Evolutionary conservation across 2,888 invertebrate species (phyloP).

Genomic region (Drosophila hamatofila): DNA sequence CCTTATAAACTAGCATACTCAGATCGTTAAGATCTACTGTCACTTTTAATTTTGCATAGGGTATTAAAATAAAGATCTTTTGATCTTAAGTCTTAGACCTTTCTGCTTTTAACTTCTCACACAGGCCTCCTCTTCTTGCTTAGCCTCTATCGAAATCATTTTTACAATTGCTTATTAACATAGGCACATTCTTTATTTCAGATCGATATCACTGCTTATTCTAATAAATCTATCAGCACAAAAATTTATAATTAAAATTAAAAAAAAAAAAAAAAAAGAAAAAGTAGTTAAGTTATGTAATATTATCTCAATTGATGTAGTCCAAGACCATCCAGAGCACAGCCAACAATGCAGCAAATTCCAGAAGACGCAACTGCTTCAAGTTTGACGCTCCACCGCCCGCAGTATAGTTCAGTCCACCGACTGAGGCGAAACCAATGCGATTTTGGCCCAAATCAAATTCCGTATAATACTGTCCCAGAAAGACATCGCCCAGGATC

Average conservation of each 20-base stretch:
- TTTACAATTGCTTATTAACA: neutral
- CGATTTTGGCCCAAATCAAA: conserved; percentile 94
- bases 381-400: conserved; percentile 10
- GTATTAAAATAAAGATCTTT: neutral
- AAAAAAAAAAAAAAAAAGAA: conserved; percentile 6
- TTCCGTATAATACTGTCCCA: conserved; percentile 96
- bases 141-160: neutral
- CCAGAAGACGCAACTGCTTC: conserved; percentile 8
- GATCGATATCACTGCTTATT: conserved; percentile 6
- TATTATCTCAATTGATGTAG: neutral
- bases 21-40: neutral
- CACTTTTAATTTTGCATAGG: neutral
- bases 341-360: conserved; percentile 2
- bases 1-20: neutral
- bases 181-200: conserved; percentile 16
- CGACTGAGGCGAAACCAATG: conserved; percentile 92
- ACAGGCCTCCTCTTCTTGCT: neutral
- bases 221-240: conserved; percentile 25
- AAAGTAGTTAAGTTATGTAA: neutral
- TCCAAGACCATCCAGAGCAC: conserved; percentile 4
- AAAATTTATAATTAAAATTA: conserved; percentile 1
- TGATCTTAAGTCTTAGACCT: neutral
- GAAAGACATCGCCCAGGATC: conserved; percentile 98
- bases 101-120: neutral
- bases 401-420: conserved; percentile 34